Conservation (phyloP, 2,113 vertebrate species). For the Ameiurus melas region DNA sequence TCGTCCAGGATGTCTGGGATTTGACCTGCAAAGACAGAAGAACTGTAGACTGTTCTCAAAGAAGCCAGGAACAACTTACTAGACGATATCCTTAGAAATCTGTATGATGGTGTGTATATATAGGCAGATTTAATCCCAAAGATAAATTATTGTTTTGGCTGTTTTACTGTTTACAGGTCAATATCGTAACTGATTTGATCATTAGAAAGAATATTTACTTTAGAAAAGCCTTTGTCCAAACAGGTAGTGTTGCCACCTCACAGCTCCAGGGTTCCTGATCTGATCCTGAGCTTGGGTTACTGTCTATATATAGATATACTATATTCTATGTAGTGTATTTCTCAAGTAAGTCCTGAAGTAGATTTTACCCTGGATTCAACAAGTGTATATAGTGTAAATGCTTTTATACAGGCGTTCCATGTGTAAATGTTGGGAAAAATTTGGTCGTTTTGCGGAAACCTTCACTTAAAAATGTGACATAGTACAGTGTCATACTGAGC, state of each 20-base stretch:
- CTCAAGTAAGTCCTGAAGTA: too few species aligned
- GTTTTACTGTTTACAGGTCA: background rate
- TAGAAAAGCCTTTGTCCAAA: background rate
- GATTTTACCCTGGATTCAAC: too few species aligned
- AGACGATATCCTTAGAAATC: background rate
- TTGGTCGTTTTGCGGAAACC: background rate
- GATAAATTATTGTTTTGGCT: background rate
- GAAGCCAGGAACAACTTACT: background rate
- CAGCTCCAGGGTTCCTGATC: background rate
- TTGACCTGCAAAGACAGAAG: background rate
- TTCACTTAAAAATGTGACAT: background rate
- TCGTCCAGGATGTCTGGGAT: background rate
- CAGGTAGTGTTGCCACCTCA: background rate
- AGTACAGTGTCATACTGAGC: background rate
- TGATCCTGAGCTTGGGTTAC: background rate
- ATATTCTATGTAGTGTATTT: background rate
- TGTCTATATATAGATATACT: background rate
- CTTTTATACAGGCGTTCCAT: background rate
- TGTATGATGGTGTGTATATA: background rate
- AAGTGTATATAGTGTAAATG: too few species aligned
- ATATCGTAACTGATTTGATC: background rate
- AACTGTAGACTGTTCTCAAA: background rate
- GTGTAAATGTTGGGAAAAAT: background rate
- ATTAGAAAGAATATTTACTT: background rate
- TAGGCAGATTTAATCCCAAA: background rate